Base-by-base conservation (phyloP, 2,888 invertebrate genomes). In the Apotomis turbidana region DNA sequence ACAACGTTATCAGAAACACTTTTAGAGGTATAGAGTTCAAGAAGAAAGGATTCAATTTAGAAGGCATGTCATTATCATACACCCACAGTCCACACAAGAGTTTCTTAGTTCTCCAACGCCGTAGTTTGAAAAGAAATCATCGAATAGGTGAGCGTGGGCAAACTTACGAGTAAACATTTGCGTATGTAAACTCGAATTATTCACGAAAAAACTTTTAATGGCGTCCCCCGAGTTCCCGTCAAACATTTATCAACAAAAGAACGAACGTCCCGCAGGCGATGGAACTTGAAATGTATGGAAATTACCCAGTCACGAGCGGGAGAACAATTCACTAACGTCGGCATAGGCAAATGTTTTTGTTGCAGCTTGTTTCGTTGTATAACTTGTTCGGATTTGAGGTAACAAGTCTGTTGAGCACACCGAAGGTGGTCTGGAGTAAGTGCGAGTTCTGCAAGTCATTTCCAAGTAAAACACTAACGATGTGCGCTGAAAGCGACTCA, bases 201-300 rank as follows among this genome's bases (percentile, higher is more conserved):
- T 93, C 92, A 91, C 92, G 92, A 92, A 93, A 93, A 93, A 93
- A 93, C 93, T 93, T 93, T 93, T 93, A 93, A 93, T 93, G 93
- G 93, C 93, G 93, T 93, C 93, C 91, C 92, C 87, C 88, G 91
- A 92, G 93, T 91, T 93, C 87, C 91, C 92, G 93, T 92, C 93
- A 93, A 93, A 93, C 93, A 93, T 93, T 93, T 93, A 93, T 93
- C 93, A 93, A 93, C 93, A 93, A 93, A 93, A 93, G 93, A 93
- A 93, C 90, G 92, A 93, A 92, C 92, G 91, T 93, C 92, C 93
- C 93, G 91, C 91, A 92, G 93, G 93, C 93, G 93, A 93, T 91
- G 88, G 91, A 93, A 93, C 93, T 93, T 92, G 90, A 93, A 93
- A 93, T 93, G 92, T 93, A 93, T 93, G 93, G 92, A 93, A 93